A percentile compares a stretch with the other conserved stretches of the same genome.
Evolutionary conservation across 2,113 vertebrate genomes (phyloP).

Genomic region (Clarias magur): DNA sequence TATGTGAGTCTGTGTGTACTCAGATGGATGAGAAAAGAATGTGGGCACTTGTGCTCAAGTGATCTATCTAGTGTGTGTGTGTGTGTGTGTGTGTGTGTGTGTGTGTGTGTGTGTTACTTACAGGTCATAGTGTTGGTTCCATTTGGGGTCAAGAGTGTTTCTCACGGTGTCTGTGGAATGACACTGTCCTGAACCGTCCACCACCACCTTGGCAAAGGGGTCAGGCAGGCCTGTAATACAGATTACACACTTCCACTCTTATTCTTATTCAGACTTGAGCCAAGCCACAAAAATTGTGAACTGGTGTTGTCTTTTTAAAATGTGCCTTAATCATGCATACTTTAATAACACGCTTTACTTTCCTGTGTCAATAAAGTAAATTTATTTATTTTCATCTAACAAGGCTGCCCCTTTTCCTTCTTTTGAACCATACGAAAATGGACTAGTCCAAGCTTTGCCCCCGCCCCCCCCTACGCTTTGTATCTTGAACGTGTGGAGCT

Average conservation of each 20-base stretch:
- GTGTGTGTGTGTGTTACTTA: constrained; percentile 79
- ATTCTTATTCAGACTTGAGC: not conserved
- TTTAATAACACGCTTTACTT: not conserved
- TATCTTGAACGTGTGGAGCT: not conserved
- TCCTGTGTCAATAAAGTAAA: not conserved
- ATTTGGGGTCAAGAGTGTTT: constrained; percentile 99
- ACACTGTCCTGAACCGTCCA: constrained; percentile 98
- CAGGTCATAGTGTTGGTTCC: constrained; percentile 99
- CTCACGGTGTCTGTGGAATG: constrained; percentile 99
- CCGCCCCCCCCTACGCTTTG: no score
- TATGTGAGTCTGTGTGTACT: not conserved
- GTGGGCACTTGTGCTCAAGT: no score
- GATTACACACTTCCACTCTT: not conserved
- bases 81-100: constrained; percentile 46
- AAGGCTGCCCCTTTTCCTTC: not conserved
- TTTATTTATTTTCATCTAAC: not conserved
- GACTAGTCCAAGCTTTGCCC: not conserved
- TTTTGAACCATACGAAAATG: not conserved
- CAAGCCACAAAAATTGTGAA: not conserved
- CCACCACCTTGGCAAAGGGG: constrained; percentile 98
- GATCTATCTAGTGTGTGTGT: not conserved
- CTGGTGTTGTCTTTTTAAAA: not conserved
- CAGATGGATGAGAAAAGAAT: no score
- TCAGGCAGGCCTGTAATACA: constrained; percentile 87
- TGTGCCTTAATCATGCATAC: not conserved